These are phyloP conservation scores for Aptenodytes patagonicus DNA, from an alignment of 2,113 vertebrate genomes.

Conservation along the genomic window DNA sequence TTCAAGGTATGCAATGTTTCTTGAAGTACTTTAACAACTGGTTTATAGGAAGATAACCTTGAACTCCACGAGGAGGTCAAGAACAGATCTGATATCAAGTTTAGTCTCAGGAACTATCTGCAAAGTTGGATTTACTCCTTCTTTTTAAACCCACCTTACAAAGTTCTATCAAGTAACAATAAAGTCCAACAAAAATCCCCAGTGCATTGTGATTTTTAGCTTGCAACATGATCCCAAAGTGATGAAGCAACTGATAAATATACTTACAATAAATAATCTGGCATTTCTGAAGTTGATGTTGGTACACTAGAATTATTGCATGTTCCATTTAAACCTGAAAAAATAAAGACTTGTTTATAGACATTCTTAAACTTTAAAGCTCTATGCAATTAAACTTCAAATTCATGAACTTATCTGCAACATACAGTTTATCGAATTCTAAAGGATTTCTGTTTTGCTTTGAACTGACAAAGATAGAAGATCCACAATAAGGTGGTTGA, in stretches of 20 bases:
- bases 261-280: slow-evolving; percentile 94
- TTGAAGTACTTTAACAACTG: not conserved
- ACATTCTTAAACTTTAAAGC: slow-evolving; percentile 13
- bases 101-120: not conserved
- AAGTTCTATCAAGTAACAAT: not conserved
- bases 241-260: not conserved
- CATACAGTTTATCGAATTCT: not conserved
- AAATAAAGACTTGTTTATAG: not conserved
- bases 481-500: not conserved
- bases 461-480: not conserved
- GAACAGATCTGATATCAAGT: not conserved
- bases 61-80: not conserved
- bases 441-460: not conserved
- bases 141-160: not conserved
- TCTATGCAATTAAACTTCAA: not conserved
- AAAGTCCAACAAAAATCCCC: not conserved
- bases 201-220: not conserved
- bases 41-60: not conserved
- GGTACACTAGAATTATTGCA: slow-evolving; percentile 84
- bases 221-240: not conserved
- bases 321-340: slow-evolving; percentile 81
- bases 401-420: not conserved
- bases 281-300: slow-evolving; percentile 83
- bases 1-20: not conserved
- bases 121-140: not conserved